phyloP scores from a whole-genome alignment of 92 coral and sea anemone species.

The Paragorgia papillata region DNA sequence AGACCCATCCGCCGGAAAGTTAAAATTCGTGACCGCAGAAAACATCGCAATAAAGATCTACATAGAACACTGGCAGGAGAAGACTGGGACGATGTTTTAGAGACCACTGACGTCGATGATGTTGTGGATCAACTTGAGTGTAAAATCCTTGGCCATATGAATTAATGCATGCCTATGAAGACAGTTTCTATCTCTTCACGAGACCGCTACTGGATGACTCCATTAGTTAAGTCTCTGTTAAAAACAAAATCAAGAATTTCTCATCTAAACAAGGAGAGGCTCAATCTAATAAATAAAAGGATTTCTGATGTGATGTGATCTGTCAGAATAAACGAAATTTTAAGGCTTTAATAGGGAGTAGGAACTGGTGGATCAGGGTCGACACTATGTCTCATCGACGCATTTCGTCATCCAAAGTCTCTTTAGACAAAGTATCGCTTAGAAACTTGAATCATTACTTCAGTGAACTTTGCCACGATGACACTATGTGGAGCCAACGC shows the following conservation, averaged over 20 bases:
- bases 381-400: too few relatives aligned
- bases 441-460: too few relatives aligned
- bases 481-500: too few relatives aligned
- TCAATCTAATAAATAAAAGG: neutral
- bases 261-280: neutral
- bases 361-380: too few relatives aligned
- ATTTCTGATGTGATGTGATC: slow-evolving; percentile 6
- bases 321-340: slow-evolving; percentile 1
- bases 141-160: slow-evolving; percentile 39
- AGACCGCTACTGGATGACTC: too few relatives aligned
- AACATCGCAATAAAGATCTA: slow-evolving; percentile 45
- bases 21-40: slow-evolving; percentile 47
- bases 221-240: slow-evolving; percentile 33
- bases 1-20: slow-evolving; percentile 55
- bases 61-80: too few relatives aligned
- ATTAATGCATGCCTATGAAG: slow-evolving; percentile 55
- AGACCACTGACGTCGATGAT: slow-evolving; percentile 36
- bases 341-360: too few relatives aligned
- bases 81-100: slow-evolving; percentile 38
- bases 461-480: too few relatives aligned
- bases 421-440: too few relatives aligned
- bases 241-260: slow-evolving; percentile 1
- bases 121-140: slow-evolving; percentile 48
- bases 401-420: too few relatives aligned
- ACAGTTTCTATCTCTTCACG: slow-evolving; percentile 56